phyloP scores from a whole-genome alignment of 2,113 vertebrate genomes.

The Crotalus horridus region DNA sequence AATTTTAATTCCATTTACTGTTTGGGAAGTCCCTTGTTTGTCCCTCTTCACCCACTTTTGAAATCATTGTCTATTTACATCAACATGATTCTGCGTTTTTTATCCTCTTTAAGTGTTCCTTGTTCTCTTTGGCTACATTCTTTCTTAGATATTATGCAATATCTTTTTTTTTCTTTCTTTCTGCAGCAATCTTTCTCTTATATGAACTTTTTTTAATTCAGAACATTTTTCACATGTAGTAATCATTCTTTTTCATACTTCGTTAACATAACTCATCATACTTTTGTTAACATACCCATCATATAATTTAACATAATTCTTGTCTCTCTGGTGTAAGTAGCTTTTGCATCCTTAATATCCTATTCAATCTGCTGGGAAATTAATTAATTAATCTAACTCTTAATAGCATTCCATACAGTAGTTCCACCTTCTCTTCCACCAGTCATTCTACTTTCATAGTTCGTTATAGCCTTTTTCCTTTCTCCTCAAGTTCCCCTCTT shows the following conservation, averaged over 20 bases:
- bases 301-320: not conserved
- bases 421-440: not conserved
- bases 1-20: not conserved
- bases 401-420: not conserved
- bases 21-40: not conserved
- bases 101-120: not conserved
- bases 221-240: not conserved
- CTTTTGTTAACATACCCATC: not conserved
- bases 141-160: not conserved
- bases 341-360: not conserved
- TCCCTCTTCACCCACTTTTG: not conserved
- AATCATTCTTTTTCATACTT: not conserved
- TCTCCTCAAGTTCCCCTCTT: not conserved
- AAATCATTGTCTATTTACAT: not conserved
- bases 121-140: not conserved
- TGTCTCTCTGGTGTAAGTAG: not conserved
- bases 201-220: not conserved
- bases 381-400: not conserved
- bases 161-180: not conserved
- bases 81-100: not conserved
- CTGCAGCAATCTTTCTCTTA: not conserved
- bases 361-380: not conserved
- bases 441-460: not conserved
- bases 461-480: not conserved
- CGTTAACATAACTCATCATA: not conserved